Conservation (phyloP, 35 echinoderm and acorn worm genomes). For the Hemicentrotus pulcherrimus region DNA sequence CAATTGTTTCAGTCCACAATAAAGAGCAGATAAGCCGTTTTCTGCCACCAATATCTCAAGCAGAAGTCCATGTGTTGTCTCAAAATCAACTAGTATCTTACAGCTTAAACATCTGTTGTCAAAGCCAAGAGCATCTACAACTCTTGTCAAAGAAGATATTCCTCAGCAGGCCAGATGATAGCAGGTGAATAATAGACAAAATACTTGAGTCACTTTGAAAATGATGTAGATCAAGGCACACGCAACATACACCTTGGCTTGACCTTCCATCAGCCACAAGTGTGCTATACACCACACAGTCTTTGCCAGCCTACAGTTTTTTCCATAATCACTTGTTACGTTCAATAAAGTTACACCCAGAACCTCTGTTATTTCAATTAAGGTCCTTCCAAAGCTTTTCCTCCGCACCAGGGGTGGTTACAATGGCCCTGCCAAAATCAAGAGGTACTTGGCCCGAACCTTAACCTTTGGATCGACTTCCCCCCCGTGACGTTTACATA, state of each 20-base stretch:
- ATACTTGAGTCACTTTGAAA: neutral
- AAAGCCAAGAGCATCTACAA: neutral
- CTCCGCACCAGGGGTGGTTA: neutral
- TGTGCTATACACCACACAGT: neutral
- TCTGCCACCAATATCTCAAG: too few species aligned
- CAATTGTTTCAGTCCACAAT: too few species aligned
- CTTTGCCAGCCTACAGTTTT: neutral
- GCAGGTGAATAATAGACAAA: neutral
- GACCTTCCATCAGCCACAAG: neutral
- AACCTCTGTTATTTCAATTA: neutral
- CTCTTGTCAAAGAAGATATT: neutral
- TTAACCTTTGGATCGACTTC: neutral
- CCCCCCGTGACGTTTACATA: neutral
- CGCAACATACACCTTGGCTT: neutral
- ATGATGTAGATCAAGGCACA: neutral
- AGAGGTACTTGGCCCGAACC: neutral
- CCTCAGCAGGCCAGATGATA: neutral
- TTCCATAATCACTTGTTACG: conserved; percentile 4
- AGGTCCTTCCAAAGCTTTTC: neutral
- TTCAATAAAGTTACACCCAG: neutral
- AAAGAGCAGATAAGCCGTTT: too few species aligned
- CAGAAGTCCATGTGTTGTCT: too few species aligned
- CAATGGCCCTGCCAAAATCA: neutral
- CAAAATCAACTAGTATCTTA: too few species aligned
- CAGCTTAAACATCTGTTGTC: neutral